phyloP scores from a whole-genome alignment of 2,113 vertebrate genomes.

The Dryoscopus gambensis region DNA sequence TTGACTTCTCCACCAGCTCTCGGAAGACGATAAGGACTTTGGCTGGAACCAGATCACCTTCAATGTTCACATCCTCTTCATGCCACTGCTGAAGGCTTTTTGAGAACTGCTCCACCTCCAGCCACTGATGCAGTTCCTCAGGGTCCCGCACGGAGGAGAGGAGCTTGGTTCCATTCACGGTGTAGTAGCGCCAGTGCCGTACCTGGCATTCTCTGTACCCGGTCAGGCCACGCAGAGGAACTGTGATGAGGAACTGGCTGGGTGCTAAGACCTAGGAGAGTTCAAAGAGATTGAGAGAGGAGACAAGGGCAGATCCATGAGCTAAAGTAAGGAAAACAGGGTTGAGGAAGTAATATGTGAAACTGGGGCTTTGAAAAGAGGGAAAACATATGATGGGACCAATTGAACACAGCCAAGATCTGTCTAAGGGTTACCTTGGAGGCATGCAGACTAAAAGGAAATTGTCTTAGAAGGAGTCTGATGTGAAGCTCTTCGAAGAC shows the following conservation, averaged over 20 bases:
- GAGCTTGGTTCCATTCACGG: conserved; percentile 70
- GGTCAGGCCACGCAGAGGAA: conserved; percentile 76
- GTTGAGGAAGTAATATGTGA: background rate
- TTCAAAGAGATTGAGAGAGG: background rate
- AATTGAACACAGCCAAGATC: background rate
- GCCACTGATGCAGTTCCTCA: conserved; percentile 81
- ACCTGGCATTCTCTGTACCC: conserved; percentile 73
- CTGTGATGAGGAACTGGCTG: conserved; percentile 75
- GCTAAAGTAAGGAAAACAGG: background rate
- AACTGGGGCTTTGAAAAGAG: background rate
- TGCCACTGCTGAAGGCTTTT: conserved; percentile 82
- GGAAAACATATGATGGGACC: background rate
- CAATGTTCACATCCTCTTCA: conserved; percentile 71
- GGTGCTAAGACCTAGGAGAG: conserved; percentile 77
- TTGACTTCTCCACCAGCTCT: conserved; percentile 75
- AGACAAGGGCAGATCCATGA: background rate
- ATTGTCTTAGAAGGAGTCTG: background rate
- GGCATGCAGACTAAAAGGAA: background rate
- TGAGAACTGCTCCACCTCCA: conserved; percentile 78
- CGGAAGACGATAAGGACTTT: conserved; percentile 77
- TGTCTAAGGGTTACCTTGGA: background rate
- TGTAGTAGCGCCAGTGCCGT: conserved; percentile 79
- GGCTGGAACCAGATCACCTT: conserved; percentile 80
- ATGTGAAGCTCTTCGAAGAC: background rate
- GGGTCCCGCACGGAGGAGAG: conserved; percentile 76